phyloP scores from a whole-genome alignment of 2,888 invertebrate species.

The Heliconius ethilla region DNA sequence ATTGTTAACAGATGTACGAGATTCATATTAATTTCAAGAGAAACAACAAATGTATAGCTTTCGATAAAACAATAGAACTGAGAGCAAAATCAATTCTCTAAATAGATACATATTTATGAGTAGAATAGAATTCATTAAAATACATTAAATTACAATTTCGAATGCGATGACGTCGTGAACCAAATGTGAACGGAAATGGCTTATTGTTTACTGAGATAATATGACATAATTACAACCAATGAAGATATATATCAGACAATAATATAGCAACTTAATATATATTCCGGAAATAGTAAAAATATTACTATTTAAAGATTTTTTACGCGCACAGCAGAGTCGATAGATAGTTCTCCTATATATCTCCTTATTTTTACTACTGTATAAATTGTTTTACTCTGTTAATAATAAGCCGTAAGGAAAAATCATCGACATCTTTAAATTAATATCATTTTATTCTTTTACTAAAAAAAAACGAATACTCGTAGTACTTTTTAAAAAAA shows the following conservation, averaged over 20 bases:
- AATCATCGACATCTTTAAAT: too few species aligned
- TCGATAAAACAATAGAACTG: conserved; percentile 11
- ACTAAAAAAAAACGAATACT: background rate
- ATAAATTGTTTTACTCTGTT: too few species aligned
- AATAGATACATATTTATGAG: conserved; percentile 21
- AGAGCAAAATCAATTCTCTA: conserved; percentile 5
- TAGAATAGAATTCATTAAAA: conserved; percentile 14
- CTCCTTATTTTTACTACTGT: too few species aligned
- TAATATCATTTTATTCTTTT: background rate
- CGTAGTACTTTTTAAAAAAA: background rate
- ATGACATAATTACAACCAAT: background rate
- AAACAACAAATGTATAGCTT: background rate
- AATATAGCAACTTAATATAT: background rate
- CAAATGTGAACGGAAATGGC: background rate
- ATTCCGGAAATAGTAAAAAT: too few species aligned
- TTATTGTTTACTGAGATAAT: conserved; percentile 15
- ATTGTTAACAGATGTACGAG: conserved; percentile 23
- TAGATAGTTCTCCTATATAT: too few species aligned
- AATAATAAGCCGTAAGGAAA: too few species aligned
- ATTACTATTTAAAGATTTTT: background rate
- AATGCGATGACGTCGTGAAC: background rate
- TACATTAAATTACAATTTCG: conserved; percentile 11
- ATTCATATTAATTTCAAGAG: conserved; percentile 14
- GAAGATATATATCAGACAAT: background rate
- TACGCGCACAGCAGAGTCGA: too few species aligned